A percentile compares a stretch with the other conserved stretches of the same genome.
Evolutionary conservation across 2,113 vertebrate species (phyloP).

Genomic region (Hucho hucho): DNA sequence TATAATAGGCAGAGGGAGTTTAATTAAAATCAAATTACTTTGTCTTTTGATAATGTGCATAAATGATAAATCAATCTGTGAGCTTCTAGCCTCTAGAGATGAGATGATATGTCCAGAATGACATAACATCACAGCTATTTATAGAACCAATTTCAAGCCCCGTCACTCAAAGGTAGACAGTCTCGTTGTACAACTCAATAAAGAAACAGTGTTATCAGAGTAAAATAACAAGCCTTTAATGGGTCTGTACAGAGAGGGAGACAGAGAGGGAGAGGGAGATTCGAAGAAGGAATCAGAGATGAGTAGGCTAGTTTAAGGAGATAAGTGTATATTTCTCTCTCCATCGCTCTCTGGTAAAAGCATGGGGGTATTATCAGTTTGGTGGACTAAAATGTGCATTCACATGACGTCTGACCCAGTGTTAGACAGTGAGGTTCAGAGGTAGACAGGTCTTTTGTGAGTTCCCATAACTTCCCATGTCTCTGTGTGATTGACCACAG

Average conservation of each 20-base stretch:
- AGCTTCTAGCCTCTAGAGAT: constrained; percentile 56
- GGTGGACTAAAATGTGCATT: no score
- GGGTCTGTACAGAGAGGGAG: constrained; percentile 12
- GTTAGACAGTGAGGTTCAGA: background rate
- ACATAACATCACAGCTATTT: constrained; percentile 60
- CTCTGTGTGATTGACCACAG: constrained; percentile 36
- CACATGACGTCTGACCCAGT: background rate
- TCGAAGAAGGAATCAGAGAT: background rate
- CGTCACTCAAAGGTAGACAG: constrained; percentile 54
- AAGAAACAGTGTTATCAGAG: constrained; percentile 27
- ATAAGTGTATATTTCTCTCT: constrained; percentile 16
- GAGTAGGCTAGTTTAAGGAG: background rate
- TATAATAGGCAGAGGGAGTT: constrained; percentile 48
- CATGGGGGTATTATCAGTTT: background rate
- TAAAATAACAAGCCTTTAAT: constrained; percentile 15
- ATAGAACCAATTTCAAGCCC: constrained; percentile 59
- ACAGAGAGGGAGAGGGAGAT: constrained; percentile 1
- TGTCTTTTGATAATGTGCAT: constrained; percentile 51
- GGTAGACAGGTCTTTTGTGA: constrained; percentile 10
- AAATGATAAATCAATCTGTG: constrained; percentile 56
- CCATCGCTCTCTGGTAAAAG: background rate
- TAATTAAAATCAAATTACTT: constrained; percentile 56
- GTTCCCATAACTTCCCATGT: constrained; percentile 33
- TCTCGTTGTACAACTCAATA: constrained; percentile 41
- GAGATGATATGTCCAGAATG: constrained; percentile 49